Evolutionary conservation across 2,113 vertebrate species (phyloP).

Genomic region (Rhinogobius similis): DNA sequence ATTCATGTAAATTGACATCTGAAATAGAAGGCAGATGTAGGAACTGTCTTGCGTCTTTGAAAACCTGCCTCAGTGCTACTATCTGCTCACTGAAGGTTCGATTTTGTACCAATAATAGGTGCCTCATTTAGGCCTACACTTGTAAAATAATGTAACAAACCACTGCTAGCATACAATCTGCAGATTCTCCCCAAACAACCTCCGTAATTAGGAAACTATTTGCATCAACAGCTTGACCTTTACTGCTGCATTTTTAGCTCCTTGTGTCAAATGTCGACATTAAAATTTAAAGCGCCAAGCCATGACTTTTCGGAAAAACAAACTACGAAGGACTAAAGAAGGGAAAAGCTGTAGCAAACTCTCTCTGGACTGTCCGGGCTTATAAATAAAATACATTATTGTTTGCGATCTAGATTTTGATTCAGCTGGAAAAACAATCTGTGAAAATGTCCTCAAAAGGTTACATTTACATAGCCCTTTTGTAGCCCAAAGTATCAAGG

Average conservation of each 20-base stretch:
- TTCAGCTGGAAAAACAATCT: background rate
- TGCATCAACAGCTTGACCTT: conserved; percentile 54
- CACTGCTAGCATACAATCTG: background rate
- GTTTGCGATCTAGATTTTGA: background rate
- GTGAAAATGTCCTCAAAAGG: background rate
- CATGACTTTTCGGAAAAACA: background rate
- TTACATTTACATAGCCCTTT: background rate
- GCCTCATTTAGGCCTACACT: background rate
- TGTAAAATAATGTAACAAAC: conserved; percentile 10
- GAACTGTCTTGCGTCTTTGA: background rate
- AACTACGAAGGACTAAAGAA: background rate
- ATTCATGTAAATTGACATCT: background rate
- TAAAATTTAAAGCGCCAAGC: conserved; percentile 12
- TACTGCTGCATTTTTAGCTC: conserved; percentile 30
- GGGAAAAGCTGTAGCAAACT: background rate
- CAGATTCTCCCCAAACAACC: background rate
- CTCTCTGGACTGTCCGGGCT: background rate
- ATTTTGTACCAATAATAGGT: background rate
- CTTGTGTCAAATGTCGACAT: conserved; percentile 28
- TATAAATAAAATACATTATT: background rate
- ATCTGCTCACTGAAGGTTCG: conserved; percentile 9
- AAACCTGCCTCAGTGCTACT: conserved; percentile 6
- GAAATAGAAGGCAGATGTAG: background rate
- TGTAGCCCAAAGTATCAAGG: background rate
- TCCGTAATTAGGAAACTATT: conserved; percentile 26